phyloP scores from a whole-genome alignment of 2,797 vertebrate genomes.

The Chelidonichthys spinosus region DNA sequence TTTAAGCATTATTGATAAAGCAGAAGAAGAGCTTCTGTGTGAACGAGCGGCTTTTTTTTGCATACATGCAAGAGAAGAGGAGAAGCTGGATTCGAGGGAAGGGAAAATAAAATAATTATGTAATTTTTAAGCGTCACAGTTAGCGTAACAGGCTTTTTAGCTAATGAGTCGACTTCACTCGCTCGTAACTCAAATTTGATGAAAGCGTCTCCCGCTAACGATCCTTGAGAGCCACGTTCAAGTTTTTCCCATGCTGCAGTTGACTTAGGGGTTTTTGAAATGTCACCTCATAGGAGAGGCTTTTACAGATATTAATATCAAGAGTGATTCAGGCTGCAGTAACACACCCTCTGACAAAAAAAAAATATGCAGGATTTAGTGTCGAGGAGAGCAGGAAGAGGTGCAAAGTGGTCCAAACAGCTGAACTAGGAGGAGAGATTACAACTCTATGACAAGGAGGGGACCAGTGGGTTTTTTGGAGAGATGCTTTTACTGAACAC shows the following conservation, averaged over 20 bases:
- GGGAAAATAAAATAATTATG: slow-evolving; percentile 21
- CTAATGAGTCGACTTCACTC: slow-evolving; percentile 72
- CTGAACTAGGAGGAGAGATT: slow-evolving; percentile 54
- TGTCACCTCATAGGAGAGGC: slow-evolving; percentile 48
- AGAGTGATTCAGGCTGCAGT: slow-evolving; percentile 43
- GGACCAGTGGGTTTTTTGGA: slow-evolving; percentile 16
- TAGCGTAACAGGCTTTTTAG: slow-evolving; percentile 75
- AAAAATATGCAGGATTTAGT: slow-evolving; percentile 57
- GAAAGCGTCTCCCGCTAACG: slow-evolving; percentile 45
- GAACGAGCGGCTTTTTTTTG: background rate
- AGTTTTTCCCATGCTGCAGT: slow-evolving; percentile 30
- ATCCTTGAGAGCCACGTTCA: slow-evolving; percentile 32
- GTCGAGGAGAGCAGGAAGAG: slow-evolving; percentile 29
- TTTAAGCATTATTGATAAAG: background rate
- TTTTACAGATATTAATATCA: slow-evolving; percentile 73
- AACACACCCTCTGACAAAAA: slow-evolving; percentile 49
- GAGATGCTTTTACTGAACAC: slow-evolving; percentile 31
- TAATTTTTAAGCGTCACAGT: slow-evolving; percentile 70
- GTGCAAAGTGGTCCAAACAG: slow-evolving; percentile 49
- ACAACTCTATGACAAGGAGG: slow-evolving; percentile 24
- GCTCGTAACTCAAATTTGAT: slow-evolving; percentile 70
- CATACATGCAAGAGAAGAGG: slow-evolving; percentile 1
- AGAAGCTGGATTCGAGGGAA: background rate
- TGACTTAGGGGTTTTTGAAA: slow-evolving; percentile 27
- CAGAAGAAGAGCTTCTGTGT: background rate